phyloP scores from a whole-genome alignment of 2,797 vertebrate genomes.

The Otus scops region DNA sequence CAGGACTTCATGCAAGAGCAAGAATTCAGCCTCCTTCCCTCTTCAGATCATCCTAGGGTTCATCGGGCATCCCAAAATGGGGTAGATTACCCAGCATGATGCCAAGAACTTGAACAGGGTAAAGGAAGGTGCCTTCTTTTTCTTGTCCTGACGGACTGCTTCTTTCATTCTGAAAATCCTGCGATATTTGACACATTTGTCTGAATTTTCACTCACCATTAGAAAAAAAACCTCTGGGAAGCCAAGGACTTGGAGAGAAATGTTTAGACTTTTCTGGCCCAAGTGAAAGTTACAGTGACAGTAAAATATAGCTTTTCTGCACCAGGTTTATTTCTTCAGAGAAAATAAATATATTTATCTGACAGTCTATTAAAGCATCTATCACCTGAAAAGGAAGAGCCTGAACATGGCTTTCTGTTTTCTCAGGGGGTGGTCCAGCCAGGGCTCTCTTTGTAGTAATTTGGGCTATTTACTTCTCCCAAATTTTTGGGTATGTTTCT shows the following conservation, averaged over 20 bases:
- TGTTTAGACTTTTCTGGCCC: not conserved
- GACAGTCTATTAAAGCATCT: not conserved
- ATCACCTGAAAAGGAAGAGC: not conserved
- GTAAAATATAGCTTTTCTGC: not conserved
- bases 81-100: not conserved
- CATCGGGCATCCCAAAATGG: not conserved
- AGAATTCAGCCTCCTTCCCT: not conserved
- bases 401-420: not conserved
- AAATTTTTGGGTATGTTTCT: not conserved
- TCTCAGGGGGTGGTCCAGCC: not conserved
- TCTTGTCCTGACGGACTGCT: not conserved
- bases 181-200: not conserved
- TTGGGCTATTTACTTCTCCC: not conserved
- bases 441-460: not conserved
- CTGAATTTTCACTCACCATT: not conserved
- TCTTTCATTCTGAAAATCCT: not conserved
- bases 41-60: not conserved
- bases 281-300: not conserved
- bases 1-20: not conserved
- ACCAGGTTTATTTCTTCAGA: not conserved
- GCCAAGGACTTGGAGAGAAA: not conserved
- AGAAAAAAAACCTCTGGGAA: not conserved
- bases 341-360: not conserved
- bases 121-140: not conserved
- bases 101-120: not conserved